A percentile compares a stretch with the other conserved stretches of the same genome.
Evolutionary conservation across 2,113 vertebrate species (phyloP).

Genomic region (Clarias gariepinus): DNA sequence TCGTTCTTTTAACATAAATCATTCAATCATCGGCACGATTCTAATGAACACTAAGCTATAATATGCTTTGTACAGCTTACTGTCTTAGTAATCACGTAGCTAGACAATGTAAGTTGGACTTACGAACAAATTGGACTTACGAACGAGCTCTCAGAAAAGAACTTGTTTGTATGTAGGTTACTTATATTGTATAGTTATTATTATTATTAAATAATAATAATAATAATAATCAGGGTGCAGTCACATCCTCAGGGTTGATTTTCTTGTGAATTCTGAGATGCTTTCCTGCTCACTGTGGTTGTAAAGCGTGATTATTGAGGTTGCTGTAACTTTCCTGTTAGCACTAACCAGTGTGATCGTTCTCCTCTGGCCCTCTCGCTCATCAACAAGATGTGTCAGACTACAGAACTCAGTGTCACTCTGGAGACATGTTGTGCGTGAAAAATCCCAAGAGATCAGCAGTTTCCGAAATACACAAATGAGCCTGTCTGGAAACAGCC

Average conservation of each 20-base stretch:
- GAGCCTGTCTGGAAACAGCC: background rate
- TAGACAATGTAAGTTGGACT: no score
- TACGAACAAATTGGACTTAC: no score
- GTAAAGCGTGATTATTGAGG: background rate
- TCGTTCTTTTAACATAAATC: no score
- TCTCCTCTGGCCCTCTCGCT: background rate
- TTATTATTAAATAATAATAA: no score
- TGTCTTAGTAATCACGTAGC: no score
- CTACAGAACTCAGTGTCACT: background rate
- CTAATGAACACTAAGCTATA: no score
- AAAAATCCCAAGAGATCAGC: background rate
- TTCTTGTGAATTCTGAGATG: background rate
- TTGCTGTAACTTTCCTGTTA: background rate
- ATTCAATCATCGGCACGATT: no score
- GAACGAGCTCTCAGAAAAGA: no score
- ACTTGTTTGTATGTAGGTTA: background rate
- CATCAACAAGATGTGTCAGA: background rate
- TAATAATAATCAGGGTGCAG: no score
- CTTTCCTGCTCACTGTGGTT: background rate
- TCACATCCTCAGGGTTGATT: background rate
- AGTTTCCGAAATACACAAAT: background rate
- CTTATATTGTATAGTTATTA: no score
- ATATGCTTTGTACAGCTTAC: no score
- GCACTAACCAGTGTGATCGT: background rate
- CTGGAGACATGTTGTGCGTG: background rate